A percentile compares a stretch with the other conserved stretches of the same genome.
These are phyloP conservation scores for Saturnia japonica DNA, from an alignment of 2,888 invertebrate genomes.

Conservation along the genomic window DNA sequence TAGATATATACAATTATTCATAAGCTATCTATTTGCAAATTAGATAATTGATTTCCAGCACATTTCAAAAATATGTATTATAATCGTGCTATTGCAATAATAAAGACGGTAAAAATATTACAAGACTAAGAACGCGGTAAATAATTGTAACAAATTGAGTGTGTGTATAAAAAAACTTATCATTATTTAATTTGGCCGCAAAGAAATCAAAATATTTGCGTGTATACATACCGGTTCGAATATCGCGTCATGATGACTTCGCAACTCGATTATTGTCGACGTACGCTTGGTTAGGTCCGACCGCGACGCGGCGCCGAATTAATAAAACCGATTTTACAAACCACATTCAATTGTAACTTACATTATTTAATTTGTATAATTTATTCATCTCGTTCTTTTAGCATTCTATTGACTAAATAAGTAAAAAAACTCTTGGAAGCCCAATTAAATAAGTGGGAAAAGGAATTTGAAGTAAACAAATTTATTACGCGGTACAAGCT, in stretches of 20 bases:
- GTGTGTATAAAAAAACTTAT: neutral
- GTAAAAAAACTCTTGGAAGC: too few relatives aligned
- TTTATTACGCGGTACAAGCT: too few relatives aligned
- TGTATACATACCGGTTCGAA: neutral
- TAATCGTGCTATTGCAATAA: neutral
- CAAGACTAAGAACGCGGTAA: too few relatives aligned
- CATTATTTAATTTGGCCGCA: neutral
- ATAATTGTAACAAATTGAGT: too few relatives aligned
- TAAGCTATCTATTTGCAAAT: neutral
- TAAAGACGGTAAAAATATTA: too few relatives aligned
- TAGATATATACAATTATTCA: neutral
- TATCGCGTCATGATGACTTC: neutral
- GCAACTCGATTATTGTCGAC: conserved; percentile 1
- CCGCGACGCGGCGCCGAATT: neutral
- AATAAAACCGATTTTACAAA: neutral
- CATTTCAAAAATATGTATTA: neutral
- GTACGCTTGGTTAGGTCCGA: neutral
- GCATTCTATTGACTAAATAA: neutral
- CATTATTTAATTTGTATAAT: neutral
- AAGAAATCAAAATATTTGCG: conserved; percentile 12
- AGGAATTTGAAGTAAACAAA: too few relatives aligned
- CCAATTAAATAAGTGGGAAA: too few relatives aligned
- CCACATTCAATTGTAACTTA: neutral
- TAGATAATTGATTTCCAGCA: neutral
- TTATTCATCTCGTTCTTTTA: neutral